phyloP scores from a whole-genome alignment of 64 coral and sea anemone genomes.

The Montipora foliosa region DNA sequence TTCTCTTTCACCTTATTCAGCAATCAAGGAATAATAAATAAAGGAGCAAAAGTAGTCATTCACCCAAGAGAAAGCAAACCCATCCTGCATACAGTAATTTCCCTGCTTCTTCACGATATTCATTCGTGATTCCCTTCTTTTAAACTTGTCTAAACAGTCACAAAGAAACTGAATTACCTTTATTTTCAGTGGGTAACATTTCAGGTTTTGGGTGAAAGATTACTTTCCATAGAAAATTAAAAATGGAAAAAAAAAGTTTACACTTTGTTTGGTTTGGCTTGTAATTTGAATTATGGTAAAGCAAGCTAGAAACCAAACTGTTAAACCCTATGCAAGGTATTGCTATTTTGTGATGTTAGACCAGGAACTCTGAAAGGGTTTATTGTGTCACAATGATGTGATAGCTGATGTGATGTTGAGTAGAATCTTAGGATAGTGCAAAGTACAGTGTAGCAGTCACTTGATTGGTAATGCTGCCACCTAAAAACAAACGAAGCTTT shows the following conservation, averaged over 20 bases:
- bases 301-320: not conserved
- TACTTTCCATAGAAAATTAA: not conserved
- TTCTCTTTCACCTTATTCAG: not conserved
- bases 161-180: not conserved
- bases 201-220: not conserved
- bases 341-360: not conserved
- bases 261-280: conserved; percentile 15
- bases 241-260: not conserved
- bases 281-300: not conserved
- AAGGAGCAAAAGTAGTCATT: not conserved
- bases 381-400: too few species aligned
- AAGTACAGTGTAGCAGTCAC: too few species aligned
- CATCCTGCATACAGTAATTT: not conserved
- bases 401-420: too few species aligned
- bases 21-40: not conserved
- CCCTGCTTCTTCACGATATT: too few species aligned
- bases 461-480: too few species aligned
- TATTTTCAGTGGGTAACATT: not conserved
- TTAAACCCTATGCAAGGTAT: not conserved
- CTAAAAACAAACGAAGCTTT: too few species aligned
- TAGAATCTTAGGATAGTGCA: too few species aligned
- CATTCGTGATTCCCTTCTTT: too few species aligned
- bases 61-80: not conserved
- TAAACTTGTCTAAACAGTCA: not conserved
- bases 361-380: too few species aligned